Percentiles rank a stretch among this genome's conserved stretches.
These are phyloP conservation scores for Battus philenor DNA, from an alignment of 1,140 invertebrate genomes.

Conservation along the genomic window DNA sequence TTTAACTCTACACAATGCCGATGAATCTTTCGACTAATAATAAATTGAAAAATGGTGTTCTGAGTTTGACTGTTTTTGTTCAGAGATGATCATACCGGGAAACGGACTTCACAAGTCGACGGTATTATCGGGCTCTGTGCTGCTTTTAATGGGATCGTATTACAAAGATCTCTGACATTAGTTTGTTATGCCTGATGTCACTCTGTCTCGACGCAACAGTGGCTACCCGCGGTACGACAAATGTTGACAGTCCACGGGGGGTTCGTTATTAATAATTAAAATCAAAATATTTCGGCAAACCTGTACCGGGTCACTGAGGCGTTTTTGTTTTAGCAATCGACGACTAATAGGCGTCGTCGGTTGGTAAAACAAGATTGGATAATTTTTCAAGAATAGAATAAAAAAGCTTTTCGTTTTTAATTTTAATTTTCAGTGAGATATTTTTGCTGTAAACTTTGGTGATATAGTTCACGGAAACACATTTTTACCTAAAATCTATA, in stretches of 20 bases:
- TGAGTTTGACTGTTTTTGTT: slow-evolving; percentile 52
- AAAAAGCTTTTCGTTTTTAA: too few relatives aligned
- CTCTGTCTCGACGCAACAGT: slow-evolving; percentile 44
- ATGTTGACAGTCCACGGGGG: slow-evolving; percentile 35
- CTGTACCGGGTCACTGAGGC: slow-evolving; percentile 29
- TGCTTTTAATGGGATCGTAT: slow-evolving; percentile 41
- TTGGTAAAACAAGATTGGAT: too few relatives aligned
- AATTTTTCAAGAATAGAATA: too few relatives aligned
- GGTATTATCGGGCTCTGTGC: slow-evolving; percentile 38
- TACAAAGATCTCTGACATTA: slow-evolving; percentile 45
- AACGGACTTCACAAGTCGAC: slow-evolving; percentile 70
- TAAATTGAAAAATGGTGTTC: slow-evolving; percentile 66
- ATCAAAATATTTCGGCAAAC: slow-evolving; percentile 49
- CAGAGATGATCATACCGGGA: slow-evolving; percentile 49
- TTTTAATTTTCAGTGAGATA: too few relatives aligned
- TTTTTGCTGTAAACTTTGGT: too few relatives aligned
- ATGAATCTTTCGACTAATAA: slow-evolving; percentile 67
- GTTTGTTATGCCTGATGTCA: slow-evolving; percentile 47
- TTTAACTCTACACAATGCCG: slow-evolving; percentile 54
- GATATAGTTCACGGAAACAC: too few relatives aligned
- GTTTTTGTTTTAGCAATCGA: slow-evolving; percentile 35
- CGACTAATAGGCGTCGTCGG: too few relatives aligned
- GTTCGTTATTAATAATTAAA: slow-evolving; percentile 58
- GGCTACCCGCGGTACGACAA: slow-evolving; percentile 28
- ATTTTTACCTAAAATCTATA: too few relatives aligned